A percentile compares a stretch with the other conserved stretches of the same genome.
phyloP scores from a whole-genome alignment of 1,140 invertebrate species.

The Tribolium castaneum region DNA sequence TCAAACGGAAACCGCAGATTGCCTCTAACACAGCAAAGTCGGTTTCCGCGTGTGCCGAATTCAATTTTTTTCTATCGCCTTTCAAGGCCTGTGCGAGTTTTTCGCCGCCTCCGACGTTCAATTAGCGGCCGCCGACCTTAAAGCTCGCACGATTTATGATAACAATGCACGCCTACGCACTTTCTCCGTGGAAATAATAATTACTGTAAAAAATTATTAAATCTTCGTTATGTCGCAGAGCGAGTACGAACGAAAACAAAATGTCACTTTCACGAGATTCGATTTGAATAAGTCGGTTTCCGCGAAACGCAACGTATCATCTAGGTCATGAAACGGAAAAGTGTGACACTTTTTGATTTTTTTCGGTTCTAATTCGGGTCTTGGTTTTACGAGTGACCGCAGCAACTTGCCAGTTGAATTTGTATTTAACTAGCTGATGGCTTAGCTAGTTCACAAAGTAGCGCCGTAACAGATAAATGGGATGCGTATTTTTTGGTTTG shows the following conservation, averaged over 20 bases:
- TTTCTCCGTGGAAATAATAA: not conserved
- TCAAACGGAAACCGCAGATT: constrained; percentile 17
- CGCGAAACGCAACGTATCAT: not conserved
- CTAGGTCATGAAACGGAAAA: constrained; percentile 20
- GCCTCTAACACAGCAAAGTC: not conserved
- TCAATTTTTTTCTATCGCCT: not conserved
- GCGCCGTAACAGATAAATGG: not conserved
- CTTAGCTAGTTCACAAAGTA: too few relatives aligned
- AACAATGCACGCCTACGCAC: constrained; percentile 15
- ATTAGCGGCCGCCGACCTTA: constrained; percentile 16
- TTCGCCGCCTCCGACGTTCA: not conserved
- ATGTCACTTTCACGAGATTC: constrained; percentile 17
- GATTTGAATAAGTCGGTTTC: constrained; percentile 13
- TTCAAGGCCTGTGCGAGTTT: not conserved
- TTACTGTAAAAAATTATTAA: not conserved
- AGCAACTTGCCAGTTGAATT: too few relatives aligned
- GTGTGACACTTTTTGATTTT: constrained; percentile 11
- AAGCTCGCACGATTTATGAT: not conserved
- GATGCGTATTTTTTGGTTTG: not conserved
- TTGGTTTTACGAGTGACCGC: too few relatives aligned
- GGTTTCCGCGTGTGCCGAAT: constrained; percentile 5
- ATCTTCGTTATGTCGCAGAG: not conserved
- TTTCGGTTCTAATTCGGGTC: not conserved
- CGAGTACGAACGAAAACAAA: constrained; percentile 27
- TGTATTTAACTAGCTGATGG: too few relatives aligned